Evolutionary conservation across 2,113 vertebrate species (phyloP), one percentile per base, ranked within the genome.

Genomic region (Physeter macrocephalus): DNA sequence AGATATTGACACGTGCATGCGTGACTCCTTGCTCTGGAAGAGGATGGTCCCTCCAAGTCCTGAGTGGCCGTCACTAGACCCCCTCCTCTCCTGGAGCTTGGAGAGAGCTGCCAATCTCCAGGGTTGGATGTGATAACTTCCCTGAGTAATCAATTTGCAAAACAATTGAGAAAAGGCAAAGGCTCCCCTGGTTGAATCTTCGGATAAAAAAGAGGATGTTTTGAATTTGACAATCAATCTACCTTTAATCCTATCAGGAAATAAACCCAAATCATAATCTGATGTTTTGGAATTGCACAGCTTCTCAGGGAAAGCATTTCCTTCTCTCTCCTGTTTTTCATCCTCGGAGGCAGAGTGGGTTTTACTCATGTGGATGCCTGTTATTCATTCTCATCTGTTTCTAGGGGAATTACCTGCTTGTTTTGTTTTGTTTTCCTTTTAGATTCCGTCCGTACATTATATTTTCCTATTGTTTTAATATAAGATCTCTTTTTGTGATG

Each of bases 161-260:
- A 95, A 98, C 94, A 96, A 77, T 34, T 96, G 92, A 81, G 92
- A 78, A 94, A 43, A 93, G 82, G 59, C 74, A 77, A 88, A 95
- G n/a, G 1, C 78, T 90, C 18, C 72, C 39, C 71, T 39, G 17
- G 83, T 93, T 97, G 87, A 96, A 95, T 94, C 93, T 94, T 92
- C 90, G 97, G 78, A 96, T 96, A 52, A 91, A 96, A 93, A 59
- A 87, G 69, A 84, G 69, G 59, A 85, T 93, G 91, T 86, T 97
- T 91, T 77, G 93, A 96, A 94, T 95, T 95, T 97, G 95, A 97
- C 83, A 96, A 81, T 75, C 92, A 92, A 94, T 97, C 92, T 97
- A 62, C 78, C 62, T 95, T 95, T 95, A 97, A 97, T 96, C 96
- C 95, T 95, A 86, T 97, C 93, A 97, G 93, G 97, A 97, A 98